Evolutionary conservation across 2,797 vertebrate species (phyloP).

Genomic region (Sarcoramphus papa): DNA sequence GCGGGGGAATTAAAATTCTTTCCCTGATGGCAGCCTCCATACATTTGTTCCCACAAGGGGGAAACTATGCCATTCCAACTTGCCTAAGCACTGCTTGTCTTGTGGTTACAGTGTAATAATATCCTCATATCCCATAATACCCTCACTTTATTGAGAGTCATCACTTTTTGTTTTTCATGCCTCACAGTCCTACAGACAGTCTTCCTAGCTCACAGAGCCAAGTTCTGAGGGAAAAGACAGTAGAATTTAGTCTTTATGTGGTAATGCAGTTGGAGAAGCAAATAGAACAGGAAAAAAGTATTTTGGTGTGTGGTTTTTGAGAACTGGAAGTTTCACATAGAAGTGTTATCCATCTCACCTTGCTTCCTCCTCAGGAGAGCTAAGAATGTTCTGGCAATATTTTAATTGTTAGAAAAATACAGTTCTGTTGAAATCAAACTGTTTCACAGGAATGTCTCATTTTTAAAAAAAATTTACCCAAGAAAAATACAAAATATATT

Average conservation of each 20-base stretch:
- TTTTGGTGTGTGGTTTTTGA: neutral
- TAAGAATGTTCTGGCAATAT: conserved; percentile 34
- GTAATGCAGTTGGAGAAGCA: neutral
- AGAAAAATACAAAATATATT: conserved; percentile 20
- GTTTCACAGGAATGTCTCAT: neutral
- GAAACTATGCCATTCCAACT: neutral
- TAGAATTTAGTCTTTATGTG: neutral
- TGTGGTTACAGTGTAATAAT: neutral
- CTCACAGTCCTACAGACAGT: neutral
- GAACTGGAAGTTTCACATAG: conserved; percentile 4
- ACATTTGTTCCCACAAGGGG: neutral
- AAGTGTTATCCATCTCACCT: conserved; percentile 36
- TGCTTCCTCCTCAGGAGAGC: neutral
- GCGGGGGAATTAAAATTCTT: neutral
- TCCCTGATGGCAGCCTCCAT: neutral
- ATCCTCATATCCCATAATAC: neutral
- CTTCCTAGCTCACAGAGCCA: neutral
- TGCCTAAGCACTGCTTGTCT: neutral
- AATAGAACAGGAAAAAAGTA: neutral
- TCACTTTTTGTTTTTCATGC: neutral
- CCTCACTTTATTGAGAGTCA: neutral
- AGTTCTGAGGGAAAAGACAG: neutral
- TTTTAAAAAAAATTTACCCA: neutral
- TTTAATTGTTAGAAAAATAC: conserved; percentile 36
- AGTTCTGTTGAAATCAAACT: conserved; percentile 32